Base-by-base conservation (phyloP, 2,888 invertebrate species). In the Drosophila parthenogenetica region DNA sequence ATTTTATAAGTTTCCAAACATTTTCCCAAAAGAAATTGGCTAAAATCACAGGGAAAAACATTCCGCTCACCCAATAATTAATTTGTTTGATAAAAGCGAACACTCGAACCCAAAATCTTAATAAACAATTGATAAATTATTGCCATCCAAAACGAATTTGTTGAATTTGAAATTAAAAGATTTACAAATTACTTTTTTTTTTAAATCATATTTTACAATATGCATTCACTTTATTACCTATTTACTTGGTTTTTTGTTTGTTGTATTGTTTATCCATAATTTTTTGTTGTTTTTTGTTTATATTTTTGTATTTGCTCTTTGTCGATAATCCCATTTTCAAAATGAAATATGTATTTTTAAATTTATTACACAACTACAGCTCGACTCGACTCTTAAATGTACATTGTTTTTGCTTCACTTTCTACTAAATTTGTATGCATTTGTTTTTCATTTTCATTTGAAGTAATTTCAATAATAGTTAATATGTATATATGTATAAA, bases 331-430 rank as follows among this genome's bases (percentile, higher is more conserved):
- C 68, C 72, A 83, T 81, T 81, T 77, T 79, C 65, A 63, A 75
- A 79, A 77, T 73, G 68, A 68, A 73, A 57, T 64, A 64, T 59
- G 43, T 55, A 45, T 43, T 73, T 25, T 61, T 61, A 73, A 60
- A 77, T 83, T 82, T 74, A 82, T 80, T 87, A 85, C 74, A 89
- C 85, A 87, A 71, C 85, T 85, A 85, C 75, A 32, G 51, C 39
- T 69, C 69, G 69, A 73, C 39, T 69, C 69, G 69, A 73, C 69
- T 65, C 88, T 85, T 89, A 85, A 69, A 81, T 73, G 49, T 77
- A 75, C 67, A 74, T 68, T 77, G 59, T 73, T 65, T 73, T 67
- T 73, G 29, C 29, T 29, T 79, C 67, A 77, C 77, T 79, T 75
- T 74, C 70, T 81, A 77, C 82, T 87, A 85, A 85, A 85, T 89